Evolutionary conservation across 2,113 vertebrate genomes (phyloP).

Genomic region (Sander lucioperca): DNA sequence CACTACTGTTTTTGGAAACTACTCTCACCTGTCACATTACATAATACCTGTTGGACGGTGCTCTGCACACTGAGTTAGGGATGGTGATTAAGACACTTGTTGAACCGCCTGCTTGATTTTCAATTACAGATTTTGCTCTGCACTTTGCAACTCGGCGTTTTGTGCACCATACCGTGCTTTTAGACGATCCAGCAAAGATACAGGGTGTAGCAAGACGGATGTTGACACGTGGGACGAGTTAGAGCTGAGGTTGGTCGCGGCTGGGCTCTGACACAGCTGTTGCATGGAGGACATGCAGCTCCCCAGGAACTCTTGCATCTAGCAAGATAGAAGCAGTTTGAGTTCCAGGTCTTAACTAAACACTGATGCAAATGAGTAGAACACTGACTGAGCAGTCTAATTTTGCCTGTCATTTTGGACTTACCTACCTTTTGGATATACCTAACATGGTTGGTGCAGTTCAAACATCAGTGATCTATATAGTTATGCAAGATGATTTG

Average conservation of each 20-base stretch:
- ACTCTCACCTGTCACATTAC: too few species aligned
- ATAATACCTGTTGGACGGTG: neutral
- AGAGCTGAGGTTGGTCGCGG: neutral
- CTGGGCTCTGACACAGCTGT: constrained; percentile 64
- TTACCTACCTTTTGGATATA: too few species aligned
- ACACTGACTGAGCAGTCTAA: neutral
- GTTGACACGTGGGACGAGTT: constrained; percentile 29
- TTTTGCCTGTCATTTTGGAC: too few species aligned
- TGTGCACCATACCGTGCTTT: constrained; percentile 43
- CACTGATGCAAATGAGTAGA: neutral
- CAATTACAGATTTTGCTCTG: neutral
- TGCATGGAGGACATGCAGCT: constrained; percentile 86
- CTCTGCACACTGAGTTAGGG: neutral
- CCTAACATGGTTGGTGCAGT: neutral
- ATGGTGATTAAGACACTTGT: neutral
- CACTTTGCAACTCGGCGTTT: neutral
- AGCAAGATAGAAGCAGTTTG: neutral
- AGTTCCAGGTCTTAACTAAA: neutral
- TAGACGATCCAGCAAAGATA: constrained; percentile 81
- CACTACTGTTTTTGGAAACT: neutral
- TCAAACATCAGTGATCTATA: neutral
- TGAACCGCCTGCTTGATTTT: neutral
- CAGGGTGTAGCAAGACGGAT: constrained; percentile 78
- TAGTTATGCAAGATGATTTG: neutral
- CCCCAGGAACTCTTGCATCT: constrained; percentile 89